A percentile compares a stretch with the other conserved stretches of the same genome.
phyloP scores from a whole-genome alignment of 1,140 invertebrate species.

The Papilio polyxenes region DNA sequence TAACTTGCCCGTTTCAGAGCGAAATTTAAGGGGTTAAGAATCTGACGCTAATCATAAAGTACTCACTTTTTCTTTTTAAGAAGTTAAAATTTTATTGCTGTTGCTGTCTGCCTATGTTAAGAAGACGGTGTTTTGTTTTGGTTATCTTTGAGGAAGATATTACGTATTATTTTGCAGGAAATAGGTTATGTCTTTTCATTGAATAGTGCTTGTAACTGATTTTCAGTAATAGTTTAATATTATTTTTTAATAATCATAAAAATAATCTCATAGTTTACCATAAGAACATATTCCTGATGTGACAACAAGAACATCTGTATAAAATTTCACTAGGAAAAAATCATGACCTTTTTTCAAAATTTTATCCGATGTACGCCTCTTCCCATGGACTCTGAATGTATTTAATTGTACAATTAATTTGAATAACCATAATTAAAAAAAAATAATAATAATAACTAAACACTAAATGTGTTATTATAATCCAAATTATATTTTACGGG shows the following conservation, averaged over 20 bases:
- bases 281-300: no score
- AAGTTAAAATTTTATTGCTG: slow-evolving; percentile 30
- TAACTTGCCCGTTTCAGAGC: slow-evolving; percentile 62
- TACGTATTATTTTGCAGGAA: not conserved
- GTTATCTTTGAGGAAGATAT: slow-evolving; percentile 1
- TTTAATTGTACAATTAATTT: no score
- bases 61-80: slow-evolving; percentile 57
- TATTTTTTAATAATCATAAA: no score
- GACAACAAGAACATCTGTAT: no score
- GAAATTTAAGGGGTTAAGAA: slow-evolving; percentile 72
- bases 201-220: not conserved
- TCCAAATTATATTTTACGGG: slow-evolving; percentile 1
- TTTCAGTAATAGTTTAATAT: not conserved
- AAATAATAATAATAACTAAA: not conserved
- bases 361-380: no score
- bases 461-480: not conserved
- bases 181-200: not conserved
- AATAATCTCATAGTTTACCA: no score
- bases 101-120: slow-evolving; percentile 49
- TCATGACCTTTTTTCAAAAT: no score
- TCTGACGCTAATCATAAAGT: slow-evolving; percentile 64
- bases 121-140: slow-evolving; percentile 27
- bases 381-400: no score
- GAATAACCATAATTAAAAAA: no score
- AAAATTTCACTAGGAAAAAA: no score